Conservation (phyloP, 1,140 invertebrate species). For the Cataglyphis hispanica region DNA sequence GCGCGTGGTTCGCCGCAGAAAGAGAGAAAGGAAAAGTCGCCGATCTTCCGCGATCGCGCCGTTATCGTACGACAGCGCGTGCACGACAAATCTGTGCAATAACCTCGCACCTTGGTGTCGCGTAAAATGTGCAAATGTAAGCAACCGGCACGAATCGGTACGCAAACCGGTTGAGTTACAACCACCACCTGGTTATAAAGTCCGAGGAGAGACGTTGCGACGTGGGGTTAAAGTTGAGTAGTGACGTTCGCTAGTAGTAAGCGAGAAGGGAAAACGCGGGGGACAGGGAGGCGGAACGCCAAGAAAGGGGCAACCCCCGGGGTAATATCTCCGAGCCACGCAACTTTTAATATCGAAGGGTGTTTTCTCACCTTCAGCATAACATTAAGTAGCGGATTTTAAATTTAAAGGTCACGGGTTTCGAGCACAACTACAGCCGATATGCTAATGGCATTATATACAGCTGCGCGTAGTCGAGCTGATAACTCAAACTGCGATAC, state of each 20-base stretch:
- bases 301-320: conserved; percentile 37
- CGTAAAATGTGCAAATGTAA: conserved; percentile 76
- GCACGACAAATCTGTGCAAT: conserved; percentile 76
- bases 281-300: conserved; percentile 37
- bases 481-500: conserved; percentile 61
- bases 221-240: conserved; percentile 62
- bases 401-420: conserved; percentile 82
- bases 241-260: conserved; percentile 9
- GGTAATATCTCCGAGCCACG: conserved; percentile 83
- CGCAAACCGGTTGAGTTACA: conserved; percentile 78
- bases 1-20: neutral
- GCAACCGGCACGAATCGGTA: conserved; percentile 74
- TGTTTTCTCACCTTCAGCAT: conserved; percentile 84
- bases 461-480: conserved; percentile 40
- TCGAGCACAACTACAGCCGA: conserved; percentile 80
- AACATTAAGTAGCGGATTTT: conserved; percentile 80
- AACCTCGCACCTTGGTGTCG: conserved; percentile 68
- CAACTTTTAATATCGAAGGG: conserved; percentile 85
- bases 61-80: conserved; percentile 56
- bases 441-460: conserved; percentile 83
- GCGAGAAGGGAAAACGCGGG: conserved; percentile 20
- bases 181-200: conserved; percentile 69
- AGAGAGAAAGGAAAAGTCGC: conserved; percentile 5
- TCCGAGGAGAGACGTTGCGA: conserved; percentile 60
- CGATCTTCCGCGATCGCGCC: conserved; percentile 68